Conservation (phyloP, 2,797 vertebrate genomes). For the Adrianichthys oophorus region DNA sequence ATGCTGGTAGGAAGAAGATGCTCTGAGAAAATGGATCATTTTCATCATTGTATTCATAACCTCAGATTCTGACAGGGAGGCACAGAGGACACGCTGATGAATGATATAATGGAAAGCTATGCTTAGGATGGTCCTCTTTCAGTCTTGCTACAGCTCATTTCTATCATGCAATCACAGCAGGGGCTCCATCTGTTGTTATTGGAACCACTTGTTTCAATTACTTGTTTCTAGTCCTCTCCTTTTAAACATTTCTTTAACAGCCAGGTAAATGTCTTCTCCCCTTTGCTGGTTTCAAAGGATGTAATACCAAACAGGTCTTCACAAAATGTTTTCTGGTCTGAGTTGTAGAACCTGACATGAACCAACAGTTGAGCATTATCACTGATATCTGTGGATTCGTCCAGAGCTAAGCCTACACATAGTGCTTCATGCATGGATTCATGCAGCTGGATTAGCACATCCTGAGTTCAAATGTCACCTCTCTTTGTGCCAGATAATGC, state of each 20-base stretch:
- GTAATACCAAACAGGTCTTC: neutral
- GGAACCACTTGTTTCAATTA: neutral
- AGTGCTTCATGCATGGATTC: constrained; percentile 11
- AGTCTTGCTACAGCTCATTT: no score
- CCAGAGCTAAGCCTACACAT: constrained; percentile 2
- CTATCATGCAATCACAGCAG: no score
- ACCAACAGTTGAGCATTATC: neutral
- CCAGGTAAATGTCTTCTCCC: constrained; percentile 1
- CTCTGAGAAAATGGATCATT: no score
- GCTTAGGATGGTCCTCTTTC: no score
- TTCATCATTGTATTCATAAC: no score
- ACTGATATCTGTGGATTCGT: no score
- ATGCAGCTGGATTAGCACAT: constrained; percentile 18
- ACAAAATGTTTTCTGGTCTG: constrained; percentile 3
- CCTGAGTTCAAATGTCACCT: constrained; percentile 5
- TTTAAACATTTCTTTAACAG: neutral
- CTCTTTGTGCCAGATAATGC: neutral
- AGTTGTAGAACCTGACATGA: constrained; percentile 9
- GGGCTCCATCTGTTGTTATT: no score
- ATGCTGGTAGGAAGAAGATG: no score
- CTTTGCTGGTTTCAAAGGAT: neutral
- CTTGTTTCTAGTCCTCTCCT: neutral
- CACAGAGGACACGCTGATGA: no score
- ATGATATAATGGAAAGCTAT: no score
- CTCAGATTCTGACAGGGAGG: no score